Evolutionary conservation across 2,888 invertebrate species (phyloP).

Genomic region (Diabrotica balteata): DNA sequence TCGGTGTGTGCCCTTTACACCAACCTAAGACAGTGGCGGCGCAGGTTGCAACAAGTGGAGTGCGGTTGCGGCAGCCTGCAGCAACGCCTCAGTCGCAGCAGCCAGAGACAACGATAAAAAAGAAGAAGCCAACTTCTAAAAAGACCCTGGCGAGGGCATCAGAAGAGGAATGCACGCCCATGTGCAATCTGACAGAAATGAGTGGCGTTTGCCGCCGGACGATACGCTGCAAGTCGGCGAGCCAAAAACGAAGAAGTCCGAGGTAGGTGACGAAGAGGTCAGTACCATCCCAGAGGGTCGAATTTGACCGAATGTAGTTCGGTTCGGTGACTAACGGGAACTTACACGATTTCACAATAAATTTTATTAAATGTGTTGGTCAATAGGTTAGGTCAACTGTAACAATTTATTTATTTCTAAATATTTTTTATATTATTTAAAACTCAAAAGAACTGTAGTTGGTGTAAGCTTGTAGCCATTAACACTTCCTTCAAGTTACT

Average conservation of each 20-base stretch:
- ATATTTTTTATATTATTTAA: too few relatives aligned
- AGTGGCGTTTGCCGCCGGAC: constrained; percentile 91
- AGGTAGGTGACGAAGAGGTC: constrained; percentile 71
- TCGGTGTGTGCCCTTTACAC: constrained; percentile 32
- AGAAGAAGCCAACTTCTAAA: constrained; percentile 2
- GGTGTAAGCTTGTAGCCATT: too few relatives aligned
- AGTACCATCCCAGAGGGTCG: constrained; percentile 50
- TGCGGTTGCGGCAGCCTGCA: constrained; percentile 24
- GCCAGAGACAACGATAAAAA: constrained; percentile 2
- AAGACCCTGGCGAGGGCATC: constrained; percentile 23
- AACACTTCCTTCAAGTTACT: too few relatives aligned
- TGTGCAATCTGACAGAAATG: constrained; percentile 86
- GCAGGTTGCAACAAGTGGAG: constrained; percentile 19
- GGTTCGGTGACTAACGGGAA: too few relatives aligned
- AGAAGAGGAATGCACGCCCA: constrained; percentile 82
- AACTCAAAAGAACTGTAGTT: too few relatives aligned
- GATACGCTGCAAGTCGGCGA: constrained; percentile 91
- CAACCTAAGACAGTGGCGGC: constrained; percentile 54
- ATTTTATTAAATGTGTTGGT: too few relatives aligned
- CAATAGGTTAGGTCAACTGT: too few relatives aligned
- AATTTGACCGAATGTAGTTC: too few relatives aligned
- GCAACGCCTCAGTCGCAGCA: constrained; percentile 49
- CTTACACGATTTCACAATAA: too few relatives aligned
- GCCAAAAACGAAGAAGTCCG: constrained; percentile 79
- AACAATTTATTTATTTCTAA: too few relatives aligned